A percentile compares a stretch with the other conserved stretches of the same genome.
Evolutionary conservation across 1,140 invertebrate genomes (phyloP).

Genomic region (Platorchestia sp.): DNA sequence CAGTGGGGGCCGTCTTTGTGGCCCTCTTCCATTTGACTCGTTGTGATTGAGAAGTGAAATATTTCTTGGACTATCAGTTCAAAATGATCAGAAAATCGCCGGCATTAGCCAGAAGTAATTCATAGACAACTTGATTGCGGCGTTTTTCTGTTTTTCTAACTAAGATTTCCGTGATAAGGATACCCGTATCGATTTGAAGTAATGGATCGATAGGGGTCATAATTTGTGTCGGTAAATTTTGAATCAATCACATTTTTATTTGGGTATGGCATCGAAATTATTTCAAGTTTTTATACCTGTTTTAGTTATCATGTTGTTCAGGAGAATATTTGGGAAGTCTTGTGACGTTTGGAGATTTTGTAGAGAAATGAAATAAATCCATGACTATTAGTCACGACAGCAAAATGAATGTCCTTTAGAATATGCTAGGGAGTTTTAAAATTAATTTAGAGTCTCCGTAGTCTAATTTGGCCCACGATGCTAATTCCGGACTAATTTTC

Average conservation of each 20-base stretch:
- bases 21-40: neutral
- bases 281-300: neutral
- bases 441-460: neutral
- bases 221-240: neutral
- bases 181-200: no score
- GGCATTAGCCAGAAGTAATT: no score
- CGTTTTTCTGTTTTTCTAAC: no score
- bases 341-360: neutral
- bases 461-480: neutral
- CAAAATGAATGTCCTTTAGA: neutral
- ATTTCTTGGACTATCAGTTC: no score
- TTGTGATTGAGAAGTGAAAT: neutral
- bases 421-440: neutral
- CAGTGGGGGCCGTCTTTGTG: neutral
- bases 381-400: neutral
- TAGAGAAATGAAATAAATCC: neutral
- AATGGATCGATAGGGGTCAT: neutral
- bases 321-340: neutral
- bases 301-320: neutral
- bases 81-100: no score
- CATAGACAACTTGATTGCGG: no score
- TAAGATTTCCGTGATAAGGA: no score
- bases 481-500: no score
- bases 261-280: neutral
- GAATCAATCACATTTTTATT: neutral